A percentile compares a stretch with the other conserved stretches of the same genome.
Evolutionary conservation across 2,888 invertebrate species (phyloP).

Genomic region (Thera britannica): DNA sequence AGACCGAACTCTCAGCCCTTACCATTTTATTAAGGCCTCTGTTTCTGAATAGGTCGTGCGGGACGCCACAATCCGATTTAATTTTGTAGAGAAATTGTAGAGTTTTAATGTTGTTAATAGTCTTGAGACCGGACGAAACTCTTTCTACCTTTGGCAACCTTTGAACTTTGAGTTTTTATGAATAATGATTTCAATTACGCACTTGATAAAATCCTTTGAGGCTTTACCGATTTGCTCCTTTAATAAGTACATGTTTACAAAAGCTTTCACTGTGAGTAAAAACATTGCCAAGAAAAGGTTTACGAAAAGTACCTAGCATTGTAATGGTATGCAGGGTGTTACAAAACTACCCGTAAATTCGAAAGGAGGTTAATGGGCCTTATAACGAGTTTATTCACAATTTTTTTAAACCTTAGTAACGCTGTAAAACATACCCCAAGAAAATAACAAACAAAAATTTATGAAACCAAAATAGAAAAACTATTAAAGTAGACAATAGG

Average conservation of each 20-base stretch:
- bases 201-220: background rate
- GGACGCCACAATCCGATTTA: background rate
- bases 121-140: too few relatives aligned
- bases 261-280: background rate
- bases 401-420: too few relatives aligned
- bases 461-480: too few relatives aligned
- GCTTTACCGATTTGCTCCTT: background rate
- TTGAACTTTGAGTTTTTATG: background rate
- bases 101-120: too few relatives aligned
- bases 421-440: too few relatives aligned
- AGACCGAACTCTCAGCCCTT: too few relatives aligned
- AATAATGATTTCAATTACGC: background rate
- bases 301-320: background rate
- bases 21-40: too few relatives aligned
- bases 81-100: background rate
- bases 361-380: too few relatives aligned
- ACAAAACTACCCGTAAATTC: too few relatives aligned
- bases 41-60: background rate
- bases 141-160: background rate
- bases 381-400: too few relatives aligned
- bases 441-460: too few relatives aligned
- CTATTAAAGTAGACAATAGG: too few relatives aligned
- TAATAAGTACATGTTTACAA: background rate
- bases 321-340: background rate
- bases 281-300: background rate